phyloP scores from a whole-genome alignment of 1,140 invertebrate genomes.

The Atta texana region DNA sequence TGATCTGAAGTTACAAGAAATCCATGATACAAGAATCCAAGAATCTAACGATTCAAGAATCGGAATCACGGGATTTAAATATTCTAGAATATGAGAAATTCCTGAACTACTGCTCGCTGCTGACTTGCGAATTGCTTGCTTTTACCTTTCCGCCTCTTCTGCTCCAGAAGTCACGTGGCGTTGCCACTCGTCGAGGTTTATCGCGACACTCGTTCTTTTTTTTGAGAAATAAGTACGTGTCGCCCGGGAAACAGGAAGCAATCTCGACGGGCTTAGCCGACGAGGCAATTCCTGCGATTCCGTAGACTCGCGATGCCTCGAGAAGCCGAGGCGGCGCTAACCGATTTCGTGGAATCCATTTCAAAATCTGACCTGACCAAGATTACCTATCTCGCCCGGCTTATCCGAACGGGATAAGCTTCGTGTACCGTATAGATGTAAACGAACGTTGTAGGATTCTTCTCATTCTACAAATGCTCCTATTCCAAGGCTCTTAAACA shows the following conservation, averaged over 20 bases:
- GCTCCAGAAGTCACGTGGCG: conserved; percentile 19
- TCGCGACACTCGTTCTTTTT: conserved; percentile 29
- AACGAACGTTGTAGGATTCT: conserved; percentile 39
- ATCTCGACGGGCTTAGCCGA: conserved; percentile 76
- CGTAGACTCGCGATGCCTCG: conserved; percentile 47
- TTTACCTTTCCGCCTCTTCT: neutral
- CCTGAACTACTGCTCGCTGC: conserved; percentile 28
- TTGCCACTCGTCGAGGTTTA: conserved; percentile 57
- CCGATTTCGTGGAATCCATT: conserved; percentile 56
- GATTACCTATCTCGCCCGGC: conserved; percentile 57
- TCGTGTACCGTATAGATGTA: conserved; percentile 38
- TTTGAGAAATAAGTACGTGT: conserved; percentile 73
- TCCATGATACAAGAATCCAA: conserved; percentile 27
- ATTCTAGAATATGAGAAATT: conserved; percentile 41
- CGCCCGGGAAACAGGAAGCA: conserved; percentile 75
- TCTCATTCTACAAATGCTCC: neutral
- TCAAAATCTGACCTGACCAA: conserved; percentile 68
- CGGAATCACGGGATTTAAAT: conserved; percentile 38
- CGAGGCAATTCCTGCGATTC: conserved; percentile 69
- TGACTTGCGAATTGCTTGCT: conserved; percentile 20
- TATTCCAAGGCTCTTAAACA: neutral
- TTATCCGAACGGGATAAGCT: conserved; percentile 55
- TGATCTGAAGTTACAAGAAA: conserved; percentile 31
- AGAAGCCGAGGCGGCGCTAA: conserved; percentile 17
- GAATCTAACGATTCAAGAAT: conserved; percentile 27